Evolutionary conservation across 2,797 vertebrate species (phyloP), one percentile per base, ranked within the genome.

Genomic region (Tragelaphus oryx): DNA sequence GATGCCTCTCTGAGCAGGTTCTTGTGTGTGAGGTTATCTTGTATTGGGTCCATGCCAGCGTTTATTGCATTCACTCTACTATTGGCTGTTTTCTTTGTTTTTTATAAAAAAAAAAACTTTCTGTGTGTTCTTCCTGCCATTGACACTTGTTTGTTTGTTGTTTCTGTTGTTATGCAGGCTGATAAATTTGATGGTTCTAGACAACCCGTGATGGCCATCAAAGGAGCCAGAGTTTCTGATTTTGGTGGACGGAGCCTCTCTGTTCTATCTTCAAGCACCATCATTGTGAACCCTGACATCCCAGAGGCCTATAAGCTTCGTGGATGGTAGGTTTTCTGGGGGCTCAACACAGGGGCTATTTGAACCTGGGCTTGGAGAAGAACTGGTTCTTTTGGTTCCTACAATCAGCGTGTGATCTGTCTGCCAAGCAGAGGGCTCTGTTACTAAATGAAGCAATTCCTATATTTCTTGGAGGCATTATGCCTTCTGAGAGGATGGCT

Each of bases 221-320:
- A 99, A 98, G 99, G 98, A 93, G 99, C 99, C 22, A 98, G 99
- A 92, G 98, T 99, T 59, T 99, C 99, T 4, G 99, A 99, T 97
- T 99, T 99, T 20, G 99, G 99, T 87, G 99, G 99, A 55, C 98
- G 99, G 60, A 99, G 99, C 54, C 98, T 99, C 68, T 99, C 99
- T 2, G 98, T 99, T 11, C 98, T 99, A 71, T 99, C 99, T 95
- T 99, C 98, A 12, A 99, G 99, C 98, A 99, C 99, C 20, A 4
- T 99, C 96, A 98, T 99, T 98, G 89, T 99, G 98, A 99, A 99
- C 98, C 99, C 99, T 17, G 99, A 99, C 98, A 99, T 99, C 97
- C 99, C 99, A 3, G 99, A 99, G 98, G 99, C 99, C 44, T 99
- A 99, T 97, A 99, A 99, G 96, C 99, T 99, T 81, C 98, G 99